Evolutionary conservation across 2,888 invertebrate genomes (phyloP).

Genomic region (Bugulina stolonifera): DNA sequence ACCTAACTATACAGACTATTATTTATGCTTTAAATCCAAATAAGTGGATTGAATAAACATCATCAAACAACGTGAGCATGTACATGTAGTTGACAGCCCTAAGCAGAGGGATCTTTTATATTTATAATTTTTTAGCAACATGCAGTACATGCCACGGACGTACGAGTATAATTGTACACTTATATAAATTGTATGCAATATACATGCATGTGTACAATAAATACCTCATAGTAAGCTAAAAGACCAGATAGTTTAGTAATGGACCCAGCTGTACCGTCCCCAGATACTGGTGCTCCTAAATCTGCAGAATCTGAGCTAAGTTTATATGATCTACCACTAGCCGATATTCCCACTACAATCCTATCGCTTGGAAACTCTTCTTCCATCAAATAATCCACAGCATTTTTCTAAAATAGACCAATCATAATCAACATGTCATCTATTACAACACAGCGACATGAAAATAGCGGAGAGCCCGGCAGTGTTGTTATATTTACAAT

Average conservation of each 20-base stretch:
- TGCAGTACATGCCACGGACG: no score
- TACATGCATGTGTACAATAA: no score
- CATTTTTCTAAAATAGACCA: constrained; percentile 33
- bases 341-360: constrained; percentile 86
- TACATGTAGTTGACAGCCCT: no score
- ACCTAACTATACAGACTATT: no score
- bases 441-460: neutral
- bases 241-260: constrained; percentile 33
- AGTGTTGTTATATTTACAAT: no score
- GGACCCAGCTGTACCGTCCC: constrained; percentile 34
- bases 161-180: no score
- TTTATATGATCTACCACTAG: constrained; percentile 86
- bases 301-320: constrained; percentile 59
- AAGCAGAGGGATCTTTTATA: no score
- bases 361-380: constrained; percentile 89
- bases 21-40: no score
- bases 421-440: neutral
- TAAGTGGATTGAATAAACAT: no score
- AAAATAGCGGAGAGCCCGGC: neutral
- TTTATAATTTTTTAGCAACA: no score
- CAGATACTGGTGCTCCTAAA: constrained; percentile 36
- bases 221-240: constrained; percentile 27
- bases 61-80: no score
- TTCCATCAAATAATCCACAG: constrained; percentile 38
- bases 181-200: no score